Evolutionary conservation across 2,113 vertebrate genomes (phyloP).

Genomic region (Marcusenius ussheri): DNA sequence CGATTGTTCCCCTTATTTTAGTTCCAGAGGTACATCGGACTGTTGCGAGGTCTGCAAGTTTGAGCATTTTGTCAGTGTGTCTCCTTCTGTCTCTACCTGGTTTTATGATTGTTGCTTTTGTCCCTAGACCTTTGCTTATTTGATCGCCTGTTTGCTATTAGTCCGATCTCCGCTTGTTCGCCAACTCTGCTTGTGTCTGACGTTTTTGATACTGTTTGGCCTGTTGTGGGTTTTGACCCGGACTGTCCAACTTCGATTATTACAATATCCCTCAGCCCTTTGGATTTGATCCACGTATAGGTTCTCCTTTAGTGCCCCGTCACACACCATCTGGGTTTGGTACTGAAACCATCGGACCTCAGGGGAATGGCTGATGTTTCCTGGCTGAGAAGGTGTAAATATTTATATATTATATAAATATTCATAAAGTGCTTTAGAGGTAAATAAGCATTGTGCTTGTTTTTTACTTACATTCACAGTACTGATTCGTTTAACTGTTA

Average conservation of each 20-base stretch:
- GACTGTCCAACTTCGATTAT: not conserved
- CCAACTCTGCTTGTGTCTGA: not conserved
- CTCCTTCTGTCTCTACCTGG: not conserved
- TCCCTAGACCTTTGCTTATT: not conserved
- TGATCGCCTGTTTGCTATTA: not conserved
- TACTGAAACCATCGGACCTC: not conserved
- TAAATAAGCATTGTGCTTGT: not conserved
- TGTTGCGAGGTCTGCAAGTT: not conserved
- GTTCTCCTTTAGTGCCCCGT: not conserved
- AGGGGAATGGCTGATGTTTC: not conserved
- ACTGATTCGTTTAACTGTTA: not conserved
- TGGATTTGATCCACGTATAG: not conserved
- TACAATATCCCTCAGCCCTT: not conserved
- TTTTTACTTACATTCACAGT: not conserved
- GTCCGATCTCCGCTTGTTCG: not conserved
- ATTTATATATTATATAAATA: not conserved
- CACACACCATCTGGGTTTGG: not conserved
- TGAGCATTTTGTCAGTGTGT: too few species aligned
- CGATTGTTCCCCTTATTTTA: not conserved
- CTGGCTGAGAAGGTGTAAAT: not conserved
- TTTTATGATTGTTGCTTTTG: not conserved
- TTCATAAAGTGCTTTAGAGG: not conserved
- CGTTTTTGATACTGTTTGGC: not conserved
- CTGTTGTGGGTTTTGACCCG: not conserved
- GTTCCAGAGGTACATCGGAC: not conserved